phyloP scores from a whole-genome alignment of 53 echinoderm and acorn worm species.

The Glandiceps talaboti region DNA sequence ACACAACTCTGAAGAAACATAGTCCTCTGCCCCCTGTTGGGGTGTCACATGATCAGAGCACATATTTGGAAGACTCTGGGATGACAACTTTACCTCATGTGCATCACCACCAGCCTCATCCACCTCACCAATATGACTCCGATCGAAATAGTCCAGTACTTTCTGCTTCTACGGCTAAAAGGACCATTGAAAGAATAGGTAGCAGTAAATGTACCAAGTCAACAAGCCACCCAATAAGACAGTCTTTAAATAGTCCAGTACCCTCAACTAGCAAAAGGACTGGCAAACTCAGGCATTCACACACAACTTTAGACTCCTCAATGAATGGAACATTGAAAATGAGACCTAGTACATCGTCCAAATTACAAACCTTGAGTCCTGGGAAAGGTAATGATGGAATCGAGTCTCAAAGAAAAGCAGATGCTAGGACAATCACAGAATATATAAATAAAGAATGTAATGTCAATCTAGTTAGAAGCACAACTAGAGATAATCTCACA shows the following conservation, averaged over 20 bases:
- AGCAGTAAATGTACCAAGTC: not conserved
- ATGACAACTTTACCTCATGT: not conserved
- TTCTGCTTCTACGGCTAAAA: not conserved
- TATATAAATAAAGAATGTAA: constrained; percentile 90
- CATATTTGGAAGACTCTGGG: not conserved
- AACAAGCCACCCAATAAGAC: constrained; percentile 11
- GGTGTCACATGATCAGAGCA: not conserved
- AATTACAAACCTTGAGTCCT: constrained; percentile 14
- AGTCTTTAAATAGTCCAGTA: constrained; percentile 43
- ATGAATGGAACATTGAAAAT: constrained; percentile 32
- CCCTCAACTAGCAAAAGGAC: constrained; percentile 41
- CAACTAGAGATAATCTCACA: constrained; percentile 58
- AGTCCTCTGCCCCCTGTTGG: constrained; percentile 77
- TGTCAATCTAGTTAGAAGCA: constrained; percentile 71
- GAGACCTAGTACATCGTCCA: constrained; percentile 54
- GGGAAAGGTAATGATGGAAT: not conserved
- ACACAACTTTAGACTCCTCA: constrained; percentile 45
- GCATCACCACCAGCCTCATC: too few relatives aligned
- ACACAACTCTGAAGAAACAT: constrained; percentile 16
- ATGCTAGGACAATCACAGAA: constrained; percentile 85
- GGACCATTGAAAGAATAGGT: not conserved
- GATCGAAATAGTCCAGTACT: not conserved
- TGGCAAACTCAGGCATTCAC: constrained; percentile 51
- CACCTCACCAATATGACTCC: not conserved
- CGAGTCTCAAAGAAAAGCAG: constrained; percentile 30